These are phyloP conservation scores for Drosophila birchii DNA, from an alignment of 2,888 invertebrate genomes.

Conservation along the genomic window DNA sequence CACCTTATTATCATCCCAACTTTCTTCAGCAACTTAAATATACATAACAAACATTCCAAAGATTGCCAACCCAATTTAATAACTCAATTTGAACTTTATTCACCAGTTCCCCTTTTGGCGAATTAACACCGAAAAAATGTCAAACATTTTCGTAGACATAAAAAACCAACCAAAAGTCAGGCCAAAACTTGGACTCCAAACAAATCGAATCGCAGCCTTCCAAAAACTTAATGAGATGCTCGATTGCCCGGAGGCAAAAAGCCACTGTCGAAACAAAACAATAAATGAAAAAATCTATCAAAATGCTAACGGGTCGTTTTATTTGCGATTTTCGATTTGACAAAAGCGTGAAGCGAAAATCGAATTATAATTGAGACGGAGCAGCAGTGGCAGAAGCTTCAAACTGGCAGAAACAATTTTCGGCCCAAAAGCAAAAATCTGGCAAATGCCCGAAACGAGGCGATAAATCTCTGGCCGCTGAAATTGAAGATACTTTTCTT, in stretches of 20 bases:
- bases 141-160: conserved; percentile 37
- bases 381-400: background rate
- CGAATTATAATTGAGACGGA: conserved; percentile 44
- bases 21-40: background rate
- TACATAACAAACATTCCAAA: background rate
- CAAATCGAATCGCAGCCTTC: conserved; percentile 11
- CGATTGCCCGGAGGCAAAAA: conserved; percentile 19
- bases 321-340: conserved; percentile 45
- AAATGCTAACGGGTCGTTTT: conserved; percentile 67
- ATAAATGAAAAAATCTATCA: conserved; percentile 63
- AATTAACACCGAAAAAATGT: conserved; percentile 21
- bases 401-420: conserved; percentile 36
- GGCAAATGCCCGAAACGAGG: conserved; percentile 43
- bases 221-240: conserved; percentile 40
- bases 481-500: conserved; percentile 50
- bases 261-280: conserved; percentile 49
- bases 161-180: conserved; percentile 33
- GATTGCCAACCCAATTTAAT: conserved; percentile 19
- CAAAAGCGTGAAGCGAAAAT: conserved; percentile 55
- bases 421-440: conserved; percentile 18
- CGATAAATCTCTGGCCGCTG: conserved; percentile 66
- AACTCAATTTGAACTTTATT: conserved; percentile 40
- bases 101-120: conserved; percentile 11
- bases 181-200: conserved; percentile 7
- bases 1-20: background rate